These are phyloP conservation scores for Odobenus rosmarus DNA, from an alignment of 2,113 vertebrate species.

Conservation along the genomic window DNA sequence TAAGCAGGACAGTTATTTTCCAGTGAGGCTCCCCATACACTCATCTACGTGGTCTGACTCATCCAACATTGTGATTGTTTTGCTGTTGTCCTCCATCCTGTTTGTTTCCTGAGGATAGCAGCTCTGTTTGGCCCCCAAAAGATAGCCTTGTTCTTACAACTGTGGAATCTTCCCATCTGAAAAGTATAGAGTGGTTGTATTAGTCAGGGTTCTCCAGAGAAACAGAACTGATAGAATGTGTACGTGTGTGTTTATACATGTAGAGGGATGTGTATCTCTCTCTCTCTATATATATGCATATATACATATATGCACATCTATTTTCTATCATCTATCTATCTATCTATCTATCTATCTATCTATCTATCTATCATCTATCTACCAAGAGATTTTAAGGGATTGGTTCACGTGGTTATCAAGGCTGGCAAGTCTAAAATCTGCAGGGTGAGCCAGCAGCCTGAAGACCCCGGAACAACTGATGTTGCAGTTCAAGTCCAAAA, in stretches of 20 bases:
- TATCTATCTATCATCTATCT: not conserved
- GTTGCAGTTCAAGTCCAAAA: not conserved
- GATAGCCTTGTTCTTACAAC: not conserved
- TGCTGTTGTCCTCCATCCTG: not conserved
- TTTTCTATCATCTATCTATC: not conserved
- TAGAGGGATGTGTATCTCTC: not conserved
- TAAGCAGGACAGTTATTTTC: not conserved
- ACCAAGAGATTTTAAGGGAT: not conserved
- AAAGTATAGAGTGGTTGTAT: not conserved
- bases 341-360: not conserved
- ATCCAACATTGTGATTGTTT: not conserved
- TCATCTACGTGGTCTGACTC: not conserved
- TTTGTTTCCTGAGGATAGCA: not conserved
- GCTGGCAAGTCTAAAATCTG: not conserved
- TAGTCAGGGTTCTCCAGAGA: not conserved
- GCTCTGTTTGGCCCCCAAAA: not conserved
- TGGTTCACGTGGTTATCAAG: not conserved
- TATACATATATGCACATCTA: not conserved
- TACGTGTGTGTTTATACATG: not conserved
- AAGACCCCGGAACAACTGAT: not conserved
- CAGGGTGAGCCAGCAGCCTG: not conserved
- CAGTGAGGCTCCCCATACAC: fast-evolving
- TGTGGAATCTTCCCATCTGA: not conserved
- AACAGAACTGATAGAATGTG: not conserved
- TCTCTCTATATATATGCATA: not conserved